Conservation (phyloP, 2,797 vertebrate species). For the Hydrolagus colliei region DNA sequence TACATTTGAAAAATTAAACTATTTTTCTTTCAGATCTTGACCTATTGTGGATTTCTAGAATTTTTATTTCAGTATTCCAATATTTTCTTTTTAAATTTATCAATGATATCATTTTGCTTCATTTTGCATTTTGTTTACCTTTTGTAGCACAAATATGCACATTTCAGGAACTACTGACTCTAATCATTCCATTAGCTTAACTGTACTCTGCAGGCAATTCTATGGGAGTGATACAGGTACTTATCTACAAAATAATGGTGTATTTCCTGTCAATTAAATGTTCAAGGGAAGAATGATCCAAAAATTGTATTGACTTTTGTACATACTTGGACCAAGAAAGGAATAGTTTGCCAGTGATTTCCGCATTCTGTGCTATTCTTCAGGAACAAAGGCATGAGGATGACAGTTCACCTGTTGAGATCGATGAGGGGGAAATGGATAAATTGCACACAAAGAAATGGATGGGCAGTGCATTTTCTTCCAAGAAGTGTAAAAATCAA, state of each 20-base stretch:
- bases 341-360: neutral
- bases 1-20: too few relatives aligned
- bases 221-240: neutral
- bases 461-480: neutral
- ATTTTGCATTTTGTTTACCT: neutral
- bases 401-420: conserved; percentile 32
- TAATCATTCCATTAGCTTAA: neutral
- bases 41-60: too few relatives aligned
- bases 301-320: neutral
- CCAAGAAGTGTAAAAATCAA: conserved; percentile 40
- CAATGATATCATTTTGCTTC: neutral
- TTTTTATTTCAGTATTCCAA: too few relatives aligned
- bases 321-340: neutral
- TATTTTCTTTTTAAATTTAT: neutral
- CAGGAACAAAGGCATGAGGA: conserved; percentile 34
- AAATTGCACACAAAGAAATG: conserved; percentile 31
- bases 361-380: neutral
- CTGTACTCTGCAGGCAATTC: neutral
- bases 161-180: neutral
- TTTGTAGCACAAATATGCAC: neutral
- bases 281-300: too few relatives aligned
- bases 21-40: too few relatives aligned
- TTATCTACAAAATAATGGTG: too few relatives aligned
- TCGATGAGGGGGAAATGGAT: conserved; percentile 23
- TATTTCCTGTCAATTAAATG: too few relatives aligned